These are phyloP conservation scores for Strix occidentalis DNA, from an alignment of 2,797 vertebrate genomes.

Conservation along the genomic window DNA sequence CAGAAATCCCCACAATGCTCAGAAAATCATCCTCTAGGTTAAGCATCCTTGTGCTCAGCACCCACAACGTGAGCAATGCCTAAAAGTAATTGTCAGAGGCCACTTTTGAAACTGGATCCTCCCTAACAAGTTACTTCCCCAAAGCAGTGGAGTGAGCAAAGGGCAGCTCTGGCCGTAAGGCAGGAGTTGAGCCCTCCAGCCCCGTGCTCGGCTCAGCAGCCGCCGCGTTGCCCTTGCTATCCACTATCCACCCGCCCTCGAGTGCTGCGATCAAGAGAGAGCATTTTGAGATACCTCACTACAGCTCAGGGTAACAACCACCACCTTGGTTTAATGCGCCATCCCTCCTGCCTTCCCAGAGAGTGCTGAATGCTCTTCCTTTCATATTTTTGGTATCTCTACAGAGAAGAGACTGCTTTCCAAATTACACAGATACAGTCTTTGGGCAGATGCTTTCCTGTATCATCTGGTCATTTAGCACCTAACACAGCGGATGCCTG, in stretches of 20 bases:
- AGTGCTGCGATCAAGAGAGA: neutral
- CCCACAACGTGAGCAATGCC: neutral
- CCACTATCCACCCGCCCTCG: too few species aligned
- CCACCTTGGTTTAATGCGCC: neutral
- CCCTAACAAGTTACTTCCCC: neutral
- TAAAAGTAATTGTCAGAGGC: neutral
- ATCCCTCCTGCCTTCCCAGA: neutral
- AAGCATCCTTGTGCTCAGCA: neutral
- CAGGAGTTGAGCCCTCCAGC: neutral
- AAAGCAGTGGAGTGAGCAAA: neutral
- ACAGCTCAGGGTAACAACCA: neutral
- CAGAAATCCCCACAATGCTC: neutral
- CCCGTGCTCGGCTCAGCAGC: neutral
- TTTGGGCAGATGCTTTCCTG: neutral
- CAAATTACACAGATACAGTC: neutral
- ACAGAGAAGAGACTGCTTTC: neutral
- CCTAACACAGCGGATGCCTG: rapidly evolving
- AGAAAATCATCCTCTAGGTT: neutral
- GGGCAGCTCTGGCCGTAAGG: neutral
- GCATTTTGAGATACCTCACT: neutral
- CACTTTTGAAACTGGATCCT: neutral
- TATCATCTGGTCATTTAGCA: neutral
- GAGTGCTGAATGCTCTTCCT: neutral
- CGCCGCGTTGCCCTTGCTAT: neutral
- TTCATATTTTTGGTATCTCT: neutral